Conservation (phyloP, 2,113 vertebrate genomes). For the Chlamydotis undulata region DNA sequence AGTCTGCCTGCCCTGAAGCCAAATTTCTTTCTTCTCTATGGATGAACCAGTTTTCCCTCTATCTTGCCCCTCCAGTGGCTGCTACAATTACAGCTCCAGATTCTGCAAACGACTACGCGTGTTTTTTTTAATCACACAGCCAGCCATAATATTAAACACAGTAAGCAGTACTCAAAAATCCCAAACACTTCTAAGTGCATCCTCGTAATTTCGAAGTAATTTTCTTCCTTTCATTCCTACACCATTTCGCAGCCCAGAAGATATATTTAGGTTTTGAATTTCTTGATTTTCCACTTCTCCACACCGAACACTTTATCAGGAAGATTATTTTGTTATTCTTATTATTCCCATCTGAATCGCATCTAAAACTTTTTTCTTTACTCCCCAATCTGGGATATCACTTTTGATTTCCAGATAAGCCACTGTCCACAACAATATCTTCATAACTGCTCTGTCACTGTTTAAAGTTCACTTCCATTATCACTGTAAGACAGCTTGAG, state of each 20-base stretch:
- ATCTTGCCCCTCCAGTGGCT: neutral
- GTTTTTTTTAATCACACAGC: neutral
- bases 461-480: neutral
- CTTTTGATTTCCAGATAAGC: neutral
- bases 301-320: neutral
- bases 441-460: neutral
- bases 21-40: slow-evolving; percentile 8
- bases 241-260: neutral
- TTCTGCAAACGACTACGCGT: neutral
- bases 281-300: slow-evolving; percentile 2
- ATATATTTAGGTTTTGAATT: neutral
- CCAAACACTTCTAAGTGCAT: neutral
- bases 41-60: neutral
- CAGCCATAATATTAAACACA: neutral
- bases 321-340: neutral
- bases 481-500: neutral
- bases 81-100: neutral
- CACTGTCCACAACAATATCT: neutral
- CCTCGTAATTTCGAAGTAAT: neutral
- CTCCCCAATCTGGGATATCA: neutral
- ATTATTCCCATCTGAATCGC: neutral
- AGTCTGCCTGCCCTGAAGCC: neutral
- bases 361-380: neutral
- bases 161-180: neutral
- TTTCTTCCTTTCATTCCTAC: neutral